These are phyloP conservation scores for Myotis planiceps DNA, from an alignment of 2,797 vertebrate species.

Conservation along the genomic window DNA sequence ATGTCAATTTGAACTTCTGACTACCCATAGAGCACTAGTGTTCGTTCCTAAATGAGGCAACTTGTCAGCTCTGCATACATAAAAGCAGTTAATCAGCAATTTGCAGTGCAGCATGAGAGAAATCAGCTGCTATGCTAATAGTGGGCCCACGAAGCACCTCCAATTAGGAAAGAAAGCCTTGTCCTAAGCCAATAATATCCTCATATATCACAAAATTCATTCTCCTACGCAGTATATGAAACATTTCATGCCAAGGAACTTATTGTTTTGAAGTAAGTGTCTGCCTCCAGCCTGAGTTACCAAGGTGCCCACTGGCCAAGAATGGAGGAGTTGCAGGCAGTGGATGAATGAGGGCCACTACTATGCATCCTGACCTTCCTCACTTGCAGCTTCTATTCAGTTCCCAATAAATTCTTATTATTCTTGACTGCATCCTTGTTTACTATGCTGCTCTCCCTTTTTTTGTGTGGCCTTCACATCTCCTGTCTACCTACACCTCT, in stretches of 20 bases:
- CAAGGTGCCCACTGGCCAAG: background rate
- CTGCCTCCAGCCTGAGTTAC: background rate
- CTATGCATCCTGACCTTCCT: background rate
- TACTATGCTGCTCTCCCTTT: background rate
- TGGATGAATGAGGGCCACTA: background rate
- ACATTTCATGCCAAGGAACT: slow-evolving; percentile 33
- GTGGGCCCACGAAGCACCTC: background rate
- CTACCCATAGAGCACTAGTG: slow-evolving; percentile 61
- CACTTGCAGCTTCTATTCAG: background rate
- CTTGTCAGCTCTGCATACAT: slow-evolving; percentile 63
- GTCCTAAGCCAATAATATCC: slow-evolving; percentile 14
- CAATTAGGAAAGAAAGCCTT: slow-evolving; percentile 55
- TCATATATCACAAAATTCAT: slow-evolving; percentile 50
- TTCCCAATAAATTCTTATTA: background rate
- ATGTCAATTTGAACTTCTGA: slow-evolving; percentile 78
- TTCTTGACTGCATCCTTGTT: background rate
- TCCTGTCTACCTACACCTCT: background rate
- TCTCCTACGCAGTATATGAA: background rate
- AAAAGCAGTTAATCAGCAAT: slow-evolving; percentile 76
- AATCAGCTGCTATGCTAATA: slow-evolving; percentile 34
- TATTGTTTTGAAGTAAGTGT: slow-evolving; percentile 51
- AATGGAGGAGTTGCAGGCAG: background rate
- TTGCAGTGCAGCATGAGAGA: slow-evolving; percentile 30
- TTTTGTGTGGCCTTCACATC: background rate
- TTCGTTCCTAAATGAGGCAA: slow-evolving; percentile 72